Evolutionary conservation across 2,797 vertebrate genomes (phyloP).

Genomic region (Gymnothorax reevesii): DNA sequence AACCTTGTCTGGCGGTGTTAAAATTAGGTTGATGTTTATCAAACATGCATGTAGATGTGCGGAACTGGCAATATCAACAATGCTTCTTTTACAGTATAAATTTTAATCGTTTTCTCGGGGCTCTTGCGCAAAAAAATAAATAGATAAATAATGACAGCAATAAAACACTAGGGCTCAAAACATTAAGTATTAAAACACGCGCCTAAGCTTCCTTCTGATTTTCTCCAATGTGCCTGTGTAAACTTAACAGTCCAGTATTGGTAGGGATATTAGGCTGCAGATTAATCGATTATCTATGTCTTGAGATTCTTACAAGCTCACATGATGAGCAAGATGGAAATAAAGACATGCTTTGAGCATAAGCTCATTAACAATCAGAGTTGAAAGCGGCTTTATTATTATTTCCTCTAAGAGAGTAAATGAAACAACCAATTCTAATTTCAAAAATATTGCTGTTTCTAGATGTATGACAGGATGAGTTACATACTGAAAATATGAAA

Average conservation of each 20-base stretch:
- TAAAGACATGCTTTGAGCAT: not conserved
- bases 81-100: conserved; percentile 36
- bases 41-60: conserved; percentile 49
- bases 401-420: not conserved
- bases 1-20: conserved; percentile 47
- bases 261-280: not conserved
- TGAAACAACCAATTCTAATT: not conserved
- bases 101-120: conserved; percentile 8
- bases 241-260: not conserved
- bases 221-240: not conserved
- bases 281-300: not conserved
- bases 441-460: not conserved
- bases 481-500: not conserved
- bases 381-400: not conserved
- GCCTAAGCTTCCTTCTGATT: not conserved
- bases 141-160: not conserved
- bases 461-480: not conserved
- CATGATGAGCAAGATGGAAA: not conserved
- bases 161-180: not conserved
- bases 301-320: not conserved
- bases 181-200: not conserved
- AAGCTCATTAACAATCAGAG: not conserved
- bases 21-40: conserved; percentile 49
- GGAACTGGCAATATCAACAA: conserved; percentile 41
- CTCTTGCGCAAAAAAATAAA: not conserved